These are phyloP conservation scores for Acleris emargana DNA, from an alignment of 2,888 invertebrate genomes.

Conservation along the genomic window DNA sequence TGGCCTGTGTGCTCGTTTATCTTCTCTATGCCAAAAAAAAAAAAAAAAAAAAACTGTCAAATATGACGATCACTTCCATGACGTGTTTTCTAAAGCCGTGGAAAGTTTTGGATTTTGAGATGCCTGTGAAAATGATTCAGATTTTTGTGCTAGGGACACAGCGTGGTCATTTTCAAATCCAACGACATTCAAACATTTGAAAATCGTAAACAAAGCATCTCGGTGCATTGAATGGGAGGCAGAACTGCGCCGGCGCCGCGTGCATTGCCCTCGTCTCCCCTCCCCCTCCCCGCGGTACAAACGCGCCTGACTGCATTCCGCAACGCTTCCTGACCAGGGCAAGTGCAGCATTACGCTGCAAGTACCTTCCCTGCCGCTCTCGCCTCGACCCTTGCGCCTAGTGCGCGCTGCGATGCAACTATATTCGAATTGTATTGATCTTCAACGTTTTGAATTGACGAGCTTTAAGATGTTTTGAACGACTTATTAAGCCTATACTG, in stretches of 20 bases:
- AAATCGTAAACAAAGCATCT: slow-evolving; percentile 69
- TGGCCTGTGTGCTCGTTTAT: too few species aligned
- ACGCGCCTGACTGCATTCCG: slow-evolving; percentile 84
- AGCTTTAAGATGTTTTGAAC: neutral
- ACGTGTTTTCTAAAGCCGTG: too few species aligned
- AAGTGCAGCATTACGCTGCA: slow-evolving; percentile 80
- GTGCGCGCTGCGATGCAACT: slow-evolving; percentile 36
- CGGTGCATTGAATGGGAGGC: slow-evolving; percentile 70
- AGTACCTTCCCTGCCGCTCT: slow-evolving; percentile 63
- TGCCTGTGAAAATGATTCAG: neutral
- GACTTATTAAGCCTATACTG: neutral
- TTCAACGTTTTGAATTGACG: slow-evolving; percentile 5
- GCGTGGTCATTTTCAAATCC: neutral
- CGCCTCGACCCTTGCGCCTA: slow-evolving; percentile 50
- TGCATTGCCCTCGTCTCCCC: slow-evolving; percentile 70
- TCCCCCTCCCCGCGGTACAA: slow-evolving; percentile 61
- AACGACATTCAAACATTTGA: slow-evolving; percentile 44
- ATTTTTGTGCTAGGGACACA: neutral
- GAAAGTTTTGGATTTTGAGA: too few species aligned
- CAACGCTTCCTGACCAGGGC: slow-evolving; percentile 82
- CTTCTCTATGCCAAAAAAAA: too few species aligned
- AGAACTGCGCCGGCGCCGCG: slow-evolving; percentile 73
- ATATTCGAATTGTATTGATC: slow-evolving; percentile 23
- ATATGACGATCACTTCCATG: too few species aligned
- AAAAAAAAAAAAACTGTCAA: too few species aligned